Conservation (phyloP, 2,797 vertebrate species). For the Morelia viridis region DNA sequence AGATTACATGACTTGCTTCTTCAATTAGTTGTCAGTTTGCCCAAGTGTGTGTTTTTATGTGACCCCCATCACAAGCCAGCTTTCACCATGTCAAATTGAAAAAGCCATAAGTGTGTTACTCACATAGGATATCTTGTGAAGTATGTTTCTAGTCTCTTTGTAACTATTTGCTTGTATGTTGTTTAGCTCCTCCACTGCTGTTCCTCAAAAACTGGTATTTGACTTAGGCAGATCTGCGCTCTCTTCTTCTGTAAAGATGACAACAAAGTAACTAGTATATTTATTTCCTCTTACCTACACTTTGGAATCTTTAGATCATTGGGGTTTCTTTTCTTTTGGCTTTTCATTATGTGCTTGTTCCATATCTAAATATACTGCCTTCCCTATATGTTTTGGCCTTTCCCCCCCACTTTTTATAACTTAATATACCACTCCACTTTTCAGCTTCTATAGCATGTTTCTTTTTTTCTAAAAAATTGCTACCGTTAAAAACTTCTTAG, state of each 20-base stretch:
- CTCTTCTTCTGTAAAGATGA: conserved; percentile 40
- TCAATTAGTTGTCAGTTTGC: conserved; percentile 9
- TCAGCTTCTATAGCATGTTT: conserved; percentile 18
- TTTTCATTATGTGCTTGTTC: conserved; percentile 23
- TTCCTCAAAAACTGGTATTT: conserved; percentile 34
- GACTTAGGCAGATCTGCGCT: conserved; percentile 21
- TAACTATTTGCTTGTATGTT: conserved; percentile 39
- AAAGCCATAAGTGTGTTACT: neutral
- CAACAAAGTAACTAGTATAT: conserved; percentile 46
- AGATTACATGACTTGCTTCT: neutral
- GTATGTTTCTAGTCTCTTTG: conserved; percentile 5
- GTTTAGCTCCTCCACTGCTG: conserved; percentile 32
- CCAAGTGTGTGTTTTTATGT: neutral
- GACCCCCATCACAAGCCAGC: neutral
- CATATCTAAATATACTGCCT: conserved; percentile 7
- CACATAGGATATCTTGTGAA: conserved; percentile 1
- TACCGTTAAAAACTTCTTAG: conserved; percentile 2
- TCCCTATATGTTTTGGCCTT: neutral
- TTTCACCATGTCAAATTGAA: conserved; percentile 14
- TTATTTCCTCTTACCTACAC: conserved; percentile 43
- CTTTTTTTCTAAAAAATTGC: conserved; percentile 2
- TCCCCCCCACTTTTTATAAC: neutral
- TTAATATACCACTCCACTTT: conserved; percentile 8
- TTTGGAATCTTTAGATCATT: conserved; percentile 31
- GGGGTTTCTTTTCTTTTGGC: conserved; percentile 23